Percentiles rank a stretch among this genome's conserved stretches.
Conservation (phyloP, 2,113 vertebrate species). For the Pteronura brasiliensis region DNA sequence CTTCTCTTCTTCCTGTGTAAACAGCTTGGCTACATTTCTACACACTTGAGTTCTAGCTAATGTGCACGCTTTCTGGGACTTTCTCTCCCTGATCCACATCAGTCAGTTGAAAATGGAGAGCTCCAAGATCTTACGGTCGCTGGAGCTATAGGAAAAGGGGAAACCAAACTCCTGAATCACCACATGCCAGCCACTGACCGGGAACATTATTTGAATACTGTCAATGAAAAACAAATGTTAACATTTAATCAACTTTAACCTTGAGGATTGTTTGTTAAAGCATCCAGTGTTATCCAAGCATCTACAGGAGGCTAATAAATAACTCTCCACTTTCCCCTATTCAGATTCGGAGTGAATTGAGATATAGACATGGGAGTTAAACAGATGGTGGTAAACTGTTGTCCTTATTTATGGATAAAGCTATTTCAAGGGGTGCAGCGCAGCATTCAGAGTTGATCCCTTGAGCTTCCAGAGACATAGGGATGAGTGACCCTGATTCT, state of each 20-base stretch:
- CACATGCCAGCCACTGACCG: neutral
- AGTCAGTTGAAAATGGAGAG: neutral
- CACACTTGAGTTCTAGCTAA: neutral
- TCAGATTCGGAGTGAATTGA: neutral
- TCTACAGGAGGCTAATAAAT: neutral
- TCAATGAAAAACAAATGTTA: neutral
- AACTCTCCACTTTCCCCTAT: neutral
- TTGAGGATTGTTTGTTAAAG: neutral
- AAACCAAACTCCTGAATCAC: neutral
- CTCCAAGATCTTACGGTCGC: rapidly evolving
- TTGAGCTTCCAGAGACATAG: neutral
- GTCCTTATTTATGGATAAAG: neutral
- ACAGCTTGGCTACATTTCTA: neutral
- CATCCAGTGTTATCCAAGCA: neutral
- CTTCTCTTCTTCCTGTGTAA: neutral
- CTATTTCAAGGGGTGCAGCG: neutral
- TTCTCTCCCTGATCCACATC: neutral
- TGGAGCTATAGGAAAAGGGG: neutral
- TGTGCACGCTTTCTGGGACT: rapidly evolving
- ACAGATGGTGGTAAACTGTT: neutral
- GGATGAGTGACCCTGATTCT: neutral
- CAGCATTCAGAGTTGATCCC: neutral
- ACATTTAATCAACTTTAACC: neutral
- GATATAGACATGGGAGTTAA: neutral
- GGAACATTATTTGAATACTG: neutral